Percentiles rank a stretch among this genome's conserved stretches.
phyloP scores from a whole-genome alignment of 1,140 invertebrate genomes.

The Mesaphorura yosii region DNA sequence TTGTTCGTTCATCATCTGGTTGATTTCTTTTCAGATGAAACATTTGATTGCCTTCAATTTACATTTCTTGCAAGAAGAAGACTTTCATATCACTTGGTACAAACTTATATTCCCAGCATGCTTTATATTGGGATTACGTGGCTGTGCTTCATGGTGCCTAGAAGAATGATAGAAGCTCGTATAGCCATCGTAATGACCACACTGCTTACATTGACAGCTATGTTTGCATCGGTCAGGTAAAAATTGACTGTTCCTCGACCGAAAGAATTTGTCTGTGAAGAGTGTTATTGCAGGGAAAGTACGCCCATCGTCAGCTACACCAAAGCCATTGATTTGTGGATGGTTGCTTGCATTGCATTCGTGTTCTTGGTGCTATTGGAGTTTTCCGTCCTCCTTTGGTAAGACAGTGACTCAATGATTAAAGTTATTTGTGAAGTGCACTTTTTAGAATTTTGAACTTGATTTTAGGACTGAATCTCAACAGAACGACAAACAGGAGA shows the following conservation, averaged over 20 bases:
- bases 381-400: neutral
- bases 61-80: slow-evolving; percentile 11
- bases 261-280: neutral
- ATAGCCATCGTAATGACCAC: slow-evolving; percentile 11
- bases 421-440: neutral
- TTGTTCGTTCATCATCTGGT: neutral
- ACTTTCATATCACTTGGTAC: slow-evolving; percentile 11
- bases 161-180: neutral
- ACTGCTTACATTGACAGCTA: slow-evolving; percentile 12
- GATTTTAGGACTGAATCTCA: neutral
- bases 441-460: neutral
- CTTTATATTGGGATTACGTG: slow-evolving; percentile 17
- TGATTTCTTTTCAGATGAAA: slow-evolving; percentile 1
- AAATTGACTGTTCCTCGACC: neutral
- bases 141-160: neutral
- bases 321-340: slow-evolving; percentile 60
- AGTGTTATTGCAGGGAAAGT: neutral
- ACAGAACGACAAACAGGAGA: neutral
- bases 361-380: slow-evolving; percentile 52
- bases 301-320: slow-evolving; percentile 44
- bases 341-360: slow-evolving; percentile 57
- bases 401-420: neutral
- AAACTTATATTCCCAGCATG: slow-evolving; percentile 12
- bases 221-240: slow-evolving; percentile 14
- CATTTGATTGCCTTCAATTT: slow-evolving; percentile 8